Percentiles rank a stretch among this genome's conserved stretches.
phyloP scores from a whole-genome alignment of 2,888 invertebrate species.

The Pyrgus malvae region DNA sequence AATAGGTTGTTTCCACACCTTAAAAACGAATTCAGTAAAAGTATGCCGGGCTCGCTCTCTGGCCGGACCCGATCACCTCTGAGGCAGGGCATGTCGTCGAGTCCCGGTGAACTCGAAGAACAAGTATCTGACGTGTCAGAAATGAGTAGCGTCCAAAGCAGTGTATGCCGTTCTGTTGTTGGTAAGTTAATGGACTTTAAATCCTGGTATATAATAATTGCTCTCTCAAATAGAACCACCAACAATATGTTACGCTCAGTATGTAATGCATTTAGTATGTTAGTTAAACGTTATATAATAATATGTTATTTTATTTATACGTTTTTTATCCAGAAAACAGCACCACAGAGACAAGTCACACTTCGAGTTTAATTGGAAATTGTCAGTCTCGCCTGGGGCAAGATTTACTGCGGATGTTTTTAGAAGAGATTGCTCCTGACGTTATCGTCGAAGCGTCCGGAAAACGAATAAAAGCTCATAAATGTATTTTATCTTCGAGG shows the following conservation, averaged over 20 bases:
- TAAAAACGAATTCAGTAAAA: constrained; percentile 70
- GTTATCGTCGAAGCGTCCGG: constrained; percentile 93
- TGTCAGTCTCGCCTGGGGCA: constrained; percentile 87
- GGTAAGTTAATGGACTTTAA: constrained; percentile 59
- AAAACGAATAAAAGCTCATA: constrained; percentile 92
- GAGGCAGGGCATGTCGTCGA: constrained; percentile 47
- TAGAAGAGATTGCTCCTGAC: constrained; percentile 94
- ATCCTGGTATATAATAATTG: too few relatives aligned
- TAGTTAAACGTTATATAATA: too few relatives aligned
- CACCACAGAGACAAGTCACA: constrained; percentile 61
- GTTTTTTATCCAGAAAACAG: constrained; percentile 58
- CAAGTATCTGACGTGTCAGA: constrained; percentile 78
- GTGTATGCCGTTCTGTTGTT: constrained; percentile 79
- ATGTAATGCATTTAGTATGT: too few relatives aligned
- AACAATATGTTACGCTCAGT: too few relatives aligned
- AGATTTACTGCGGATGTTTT: constrained; percentile 94
- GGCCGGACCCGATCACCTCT: constrained; percentile 55
- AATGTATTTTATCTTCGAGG: constrained; percentile 93
- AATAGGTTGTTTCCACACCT: constrained; percentile 84
- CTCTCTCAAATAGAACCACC: too few relatives aligned
- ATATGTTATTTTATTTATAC: background rate
- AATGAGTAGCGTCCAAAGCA: constrained; percentile 80
- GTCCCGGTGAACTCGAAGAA: constrained; percentile 66
- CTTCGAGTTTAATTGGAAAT: constrained; percentile 63
- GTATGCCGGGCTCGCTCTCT: constrained; percentile 68